Conservation (phyloP, 2,113 vertebrate species). For the Romanogobio albipinnatus region DNA sequence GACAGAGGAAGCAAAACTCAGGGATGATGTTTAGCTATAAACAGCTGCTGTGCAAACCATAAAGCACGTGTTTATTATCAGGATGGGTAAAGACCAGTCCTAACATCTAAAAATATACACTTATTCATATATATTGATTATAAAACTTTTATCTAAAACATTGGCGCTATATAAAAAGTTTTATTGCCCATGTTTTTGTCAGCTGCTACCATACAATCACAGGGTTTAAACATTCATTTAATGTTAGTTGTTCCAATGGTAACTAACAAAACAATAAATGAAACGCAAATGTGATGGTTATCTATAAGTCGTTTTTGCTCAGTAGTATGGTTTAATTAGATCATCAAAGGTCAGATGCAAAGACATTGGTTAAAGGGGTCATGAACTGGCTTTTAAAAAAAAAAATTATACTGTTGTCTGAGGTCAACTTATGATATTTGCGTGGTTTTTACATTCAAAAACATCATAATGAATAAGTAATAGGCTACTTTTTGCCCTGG, state of each 20-base stretch:
- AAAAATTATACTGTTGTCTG: no score
- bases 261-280: no score
- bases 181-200: slow-evolving; percentile 19
- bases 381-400: no score
- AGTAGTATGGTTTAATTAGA: no score
- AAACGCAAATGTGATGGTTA: no score
- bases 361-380: no score
- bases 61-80: not conserved
- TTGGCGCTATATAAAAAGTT: not conserved
- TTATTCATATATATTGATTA: not conserved
- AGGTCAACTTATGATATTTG: no score
- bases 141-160: not conserved
- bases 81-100: not conserved
- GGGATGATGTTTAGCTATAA: slow-evolving; percentile 25
- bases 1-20: slow-evolving; percentile 67
- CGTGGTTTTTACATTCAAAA: no score
- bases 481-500: no score
- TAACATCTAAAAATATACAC: not conserved
- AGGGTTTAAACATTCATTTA: not conserved
- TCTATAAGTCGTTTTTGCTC: no score
- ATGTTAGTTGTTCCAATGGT: not conserved
- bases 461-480: no score
- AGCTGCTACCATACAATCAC: not conserved
- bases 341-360: no score
- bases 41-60: slow-evolving; percentile 15